Base-by-base conservation (phyloP, 2,888 invertebrate genomes). In the Sesamia inferens region DNA sequence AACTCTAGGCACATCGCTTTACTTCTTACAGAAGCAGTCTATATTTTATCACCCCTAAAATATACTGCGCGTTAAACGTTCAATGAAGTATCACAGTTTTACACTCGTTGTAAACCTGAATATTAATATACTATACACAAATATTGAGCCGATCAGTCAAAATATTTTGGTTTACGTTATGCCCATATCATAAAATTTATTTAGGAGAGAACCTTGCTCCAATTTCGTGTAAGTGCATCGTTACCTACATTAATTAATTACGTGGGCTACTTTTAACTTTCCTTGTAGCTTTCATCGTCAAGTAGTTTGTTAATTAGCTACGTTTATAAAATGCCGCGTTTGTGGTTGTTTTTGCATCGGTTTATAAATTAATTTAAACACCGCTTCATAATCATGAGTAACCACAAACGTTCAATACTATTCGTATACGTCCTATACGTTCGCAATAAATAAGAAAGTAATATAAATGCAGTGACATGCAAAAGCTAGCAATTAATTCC, bases 141-240 rank as follows among this genome's bases (percentile, higher is more conserved):
- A 88, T 88, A 89, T 86, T 85, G 85, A 82, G 85, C 84, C 84
- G 84, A 86, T 86, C 87, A 87, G 84, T 83, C 85, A 79, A 87
- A 88, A 90, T 91, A 91, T 91, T 91, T 90, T 88, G 87, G 88
- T 88, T 87, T 82, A 87, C 89, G 91, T 92, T 91, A 93, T 86
- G 89, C 85, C 85, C 89, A 88, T 87, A 88, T 39, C 2, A 90
- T 91, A 87, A 91, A 91, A 88, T 88, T 86, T 89, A 88, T 91
- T 92, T 88, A 71, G 84, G 87, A 83, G 85, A 84, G 78, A 89
- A 82, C 93, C 93, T 93, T 92, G 92, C 83, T 86, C 93, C 90
- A 90, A 86, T 88, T 90, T 83, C 79, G 69, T 48, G 77, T 78
- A 88, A 85, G 82, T 86, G 83, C 76, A 81, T 75, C 74, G 73